Percentiles rank a stretch among this genome's conserved stretches.
Conservation (phyloP, 2,797 vertebrate species). For the Coregonus sp. region DNA sequence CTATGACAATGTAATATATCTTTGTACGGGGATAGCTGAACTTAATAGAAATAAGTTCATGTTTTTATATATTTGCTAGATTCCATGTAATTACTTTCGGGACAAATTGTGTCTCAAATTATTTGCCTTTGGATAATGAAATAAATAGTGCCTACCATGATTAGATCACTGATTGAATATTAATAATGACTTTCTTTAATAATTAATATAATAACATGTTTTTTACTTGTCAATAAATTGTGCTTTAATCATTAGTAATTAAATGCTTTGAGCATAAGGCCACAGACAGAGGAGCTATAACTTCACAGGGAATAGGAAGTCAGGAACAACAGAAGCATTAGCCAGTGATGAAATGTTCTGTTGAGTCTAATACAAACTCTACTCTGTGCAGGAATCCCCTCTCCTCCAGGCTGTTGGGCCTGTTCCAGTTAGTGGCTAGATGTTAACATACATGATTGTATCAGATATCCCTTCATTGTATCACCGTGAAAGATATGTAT, state of each 20-base stretch:
- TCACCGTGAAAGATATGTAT: slow-evolving; percentile 45
- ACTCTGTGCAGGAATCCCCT: slow-evolving; percentile 58
- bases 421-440: slow-evolving; percentile 59
- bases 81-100: slow-evolving; percentile 17
- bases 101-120: slow-evolving; percentile 23
- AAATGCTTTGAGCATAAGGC: neutral
- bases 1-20: slow-evolving; percentile 52
- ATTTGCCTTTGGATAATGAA: neutral
- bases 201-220: neutral
- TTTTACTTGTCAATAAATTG: slow-evolving; percentile 34
- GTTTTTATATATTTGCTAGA: slow-evolving; percentile 32
- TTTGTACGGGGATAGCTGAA: slow-evolving; percentile 43
- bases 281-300: slow-evolving; percentile 36
- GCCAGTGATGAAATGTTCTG: slow-evolving; percentile 48
- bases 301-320: slow-evolving; percentile 48
- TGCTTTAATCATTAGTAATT: slow-evolving; percentile 10
- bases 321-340: slow-evolving; percentile 56
- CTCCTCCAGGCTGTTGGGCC: slow-evolving; percentile 50
- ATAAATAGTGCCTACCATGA: neutral
- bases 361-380: slow-evolving; percentile 49
- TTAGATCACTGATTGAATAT: neutral
- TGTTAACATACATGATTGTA: slow-evolving; percentile 61
- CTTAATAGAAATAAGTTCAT: slow-evolving; percentile 17
- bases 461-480: slow-evolving; percentile 50
- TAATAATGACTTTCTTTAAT: too few relatives aligned